Evolutionary conservation across 1,140 invertebrate species (phyloP), one percentile per base, ranked within the genome.

Genomic region (Anoplolepis gracilipes): DNA sequence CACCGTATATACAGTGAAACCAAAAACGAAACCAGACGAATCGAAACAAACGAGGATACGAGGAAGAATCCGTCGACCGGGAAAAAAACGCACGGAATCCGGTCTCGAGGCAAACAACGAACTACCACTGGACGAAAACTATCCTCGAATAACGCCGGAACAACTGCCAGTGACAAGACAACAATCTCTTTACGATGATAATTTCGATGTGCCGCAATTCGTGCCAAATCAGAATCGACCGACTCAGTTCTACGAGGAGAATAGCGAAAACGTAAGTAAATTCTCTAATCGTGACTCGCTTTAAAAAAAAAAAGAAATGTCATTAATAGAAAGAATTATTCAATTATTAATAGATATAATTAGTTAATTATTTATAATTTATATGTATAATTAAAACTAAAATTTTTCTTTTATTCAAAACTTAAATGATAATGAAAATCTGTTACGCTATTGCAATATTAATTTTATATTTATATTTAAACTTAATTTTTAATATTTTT

Each of bases 71-170:
- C 91, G 93, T 11, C 86, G 93, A 85, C 93, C 93, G 1, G 90
- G 89, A 5, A 92, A 90, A 22, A 90, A 89, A 73, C 92, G 91
- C 19, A 85, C 93, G 0, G 92, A 94, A 78, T 81, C 90, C 16
- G 69, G 87, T 0, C 42, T 92, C 5, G 93, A 94, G 1, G 90
- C 90, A n/a, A 91, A 92, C 62, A 95, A 94, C 59, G 94, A 95
- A 77, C 70, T 95, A 0, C 93, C 93, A 0, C n/a, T 93, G 8
- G 93, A 94, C 46, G 94, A 95, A 70, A 94, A 95, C 77, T 94
- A 95, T 59, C 93, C 94, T 0, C 91, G 91, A 61, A 88, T 92
- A 28, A 39, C 36, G 2, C 77, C 89, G 1, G 86, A 87, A 10
- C n/a, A 85, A 1, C 49, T 85, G 59, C 55, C 36, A 0, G 62